Evolutionary conservation across 2,113 vertebrate genomes (phyloP).

Genomic region (Cacatua alba): DNA sequence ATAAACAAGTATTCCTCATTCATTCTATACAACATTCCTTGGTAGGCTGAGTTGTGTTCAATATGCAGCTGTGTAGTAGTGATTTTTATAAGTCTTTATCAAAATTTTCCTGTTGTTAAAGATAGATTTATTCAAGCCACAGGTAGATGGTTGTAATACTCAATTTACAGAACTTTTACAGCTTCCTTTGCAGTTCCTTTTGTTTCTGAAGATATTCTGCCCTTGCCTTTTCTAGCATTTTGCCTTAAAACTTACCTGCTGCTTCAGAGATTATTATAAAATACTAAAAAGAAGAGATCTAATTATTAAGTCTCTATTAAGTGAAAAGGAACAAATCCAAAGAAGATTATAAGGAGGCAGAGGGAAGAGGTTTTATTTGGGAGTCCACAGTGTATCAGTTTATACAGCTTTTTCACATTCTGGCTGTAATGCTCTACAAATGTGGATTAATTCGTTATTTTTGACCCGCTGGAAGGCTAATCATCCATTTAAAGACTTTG

Average conservation of each 20-base stretch:
- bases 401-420: constrained; percentile 3
- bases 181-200: background rate
- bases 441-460: constrained; percentile 38
- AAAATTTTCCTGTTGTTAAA: background rate
- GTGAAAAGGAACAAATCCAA: background rate
- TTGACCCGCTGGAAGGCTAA: constrained; percentile 22
- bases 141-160: background rate
- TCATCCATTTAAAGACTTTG: constrained; percentile 36
- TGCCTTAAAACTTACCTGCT: background rate
- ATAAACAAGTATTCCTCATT: background rate
- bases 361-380: background rate
- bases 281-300: background rate
- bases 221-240: background rate
- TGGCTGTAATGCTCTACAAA: background rate
- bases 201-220: background rate
- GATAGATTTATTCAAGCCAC: background rate
- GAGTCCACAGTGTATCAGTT: background rate
- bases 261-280: background rate
- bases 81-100: background rate
- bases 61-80: rapidly evolving
- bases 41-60: background rate
- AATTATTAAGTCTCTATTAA: background rate
- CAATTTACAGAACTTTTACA: background rate
- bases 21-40: background rate
- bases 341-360: background rate